Evolutionary conservation across 2,888 invertebrate species (phyloP).

Genomic region (Drosophila differens): DNA sequence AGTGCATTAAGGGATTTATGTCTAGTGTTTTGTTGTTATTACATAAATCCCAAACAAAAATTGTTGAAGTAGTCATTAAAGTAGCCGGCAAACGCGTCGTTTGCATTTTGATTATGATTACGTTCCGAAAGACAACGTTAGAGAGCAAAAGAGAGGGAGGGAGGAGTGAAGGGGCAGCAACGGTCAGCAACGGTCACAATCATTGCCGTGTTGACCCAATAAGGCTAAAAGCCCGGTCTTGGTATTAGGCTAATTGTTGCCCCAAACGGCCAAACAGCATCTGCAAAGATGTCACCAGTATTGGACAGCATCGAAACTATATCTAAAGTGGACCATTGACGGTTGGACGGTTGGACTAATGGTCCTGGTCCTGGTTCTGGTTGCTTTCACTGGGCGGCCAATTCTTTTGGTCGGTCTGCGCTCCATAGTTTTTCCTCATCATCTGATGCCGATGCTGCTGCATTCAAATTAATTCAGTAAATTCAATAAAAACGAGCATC

Average conservation of each 20-base stretch:
- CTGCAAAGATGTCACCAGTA: slow-evolving; percentile 58
- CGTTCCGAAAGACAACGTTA: slow-evolving; percentile 9
- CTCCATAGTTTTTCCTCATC: slow-evolving; percentile 26
- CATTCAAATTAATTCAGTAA: slow-evolving; percentile 77
- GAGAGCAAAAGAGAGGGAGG: neutral
- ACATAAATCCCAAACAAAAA: slow-evolving; percentile 48
- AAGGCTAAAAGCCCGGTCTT: slow-evolving; percentile 70
- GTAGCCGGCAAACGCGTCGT: slow-evolving; percentile 23
- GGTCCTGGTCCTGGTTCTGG: neutral
- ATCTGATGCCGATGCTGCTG: slow-evolving; percentile 45
- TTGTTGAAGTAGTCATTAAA: slow-evolving; percentile 21
- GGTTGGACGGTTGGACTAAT: neutral
- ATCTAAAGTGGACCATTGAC: slow-evolving; percentile 16
- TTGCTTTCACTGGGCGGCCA: slow-evolving; percentile 17
- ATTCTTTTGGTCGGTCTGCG: slow-evolving; percentile 30
- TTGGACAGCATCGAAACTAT: slow-evolving; percentile 3
- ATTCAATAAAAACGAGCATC: slow-evolving; percentile 79
- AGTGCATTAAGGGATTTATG: slow-evolving; percentile 8
- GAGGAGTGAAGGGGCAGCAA: neutral
- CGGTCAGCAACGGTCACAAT: slow-evolving; percentile 1
- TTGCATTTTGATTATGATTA: slow-evolving; percentile 55
- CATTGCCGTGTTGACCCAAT: slow-evolving; percentile 50
- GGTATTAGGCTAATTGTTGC: slow-evolving; percentile 75
- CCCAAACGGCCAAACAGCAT: slow-evolving; percentile 17
- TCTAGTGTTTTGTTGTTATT: slow-evolving; percentile 38